Conservation (phyloP, 1,140 invertebrate genomes). For the Drosophila nebulosa region DNA sequence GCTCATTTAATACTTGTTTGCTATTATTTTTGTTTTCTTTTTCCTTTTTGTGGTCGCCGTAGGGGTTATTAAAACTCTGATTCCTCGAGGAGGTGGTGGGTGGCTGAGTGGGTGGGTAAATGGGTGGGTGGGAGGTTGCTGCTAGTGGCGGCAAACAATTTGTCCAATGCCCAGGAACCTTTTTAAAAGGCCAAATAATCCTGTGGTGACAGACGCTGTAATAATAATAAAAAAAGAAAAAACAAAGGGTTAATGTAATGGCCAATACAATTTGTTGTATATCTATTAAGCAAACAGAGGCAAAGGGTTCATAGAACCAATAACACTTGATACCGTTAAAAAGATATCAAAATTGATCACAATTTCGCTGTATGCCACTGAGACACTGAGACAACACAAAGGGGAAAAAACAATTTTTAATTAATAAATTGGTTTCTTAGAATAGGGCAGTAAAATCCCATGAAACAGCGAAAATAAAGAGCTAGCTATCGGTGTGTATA, state of each 20-base stretch:
- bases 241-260: background rate
- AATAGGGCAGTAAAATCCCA: constrained; percentile 31
- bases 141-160: background rate
- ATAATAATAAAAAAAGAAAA: no score
- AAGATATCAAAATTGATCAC: no score
- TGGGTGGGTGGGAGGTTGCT: background rate
- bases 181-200: background rate
- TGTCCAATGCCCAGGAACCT: background rate
- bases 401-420: no score
- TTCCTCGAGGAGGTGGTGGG: constrained; percentile 17
- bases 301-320: background rate
- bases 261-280: background rate
- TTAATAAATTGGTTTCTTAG: no score
- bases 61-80: constrained; percentile 56
- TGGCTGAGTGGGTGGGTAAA: background rate
- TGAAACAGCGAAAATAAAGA: constrained; percentile 2
- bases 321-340: background rate
- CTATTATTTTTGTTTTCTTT: constrained; percentile 15
- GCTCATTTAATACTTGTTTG: constrained; percentile 16
- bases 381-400: no score
- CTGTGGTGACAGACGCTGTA: background rate
- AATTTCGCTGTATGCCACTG: no score
- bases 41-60: constrained; percentile 4
- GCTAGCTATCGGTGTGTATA: background rate
- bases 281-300: background rate